These are phyloP conservation scores for Todus mexicanus DNA, from an alignment of 2,797 vertebrate genomes.

Conservation along the genomic window DNA sequence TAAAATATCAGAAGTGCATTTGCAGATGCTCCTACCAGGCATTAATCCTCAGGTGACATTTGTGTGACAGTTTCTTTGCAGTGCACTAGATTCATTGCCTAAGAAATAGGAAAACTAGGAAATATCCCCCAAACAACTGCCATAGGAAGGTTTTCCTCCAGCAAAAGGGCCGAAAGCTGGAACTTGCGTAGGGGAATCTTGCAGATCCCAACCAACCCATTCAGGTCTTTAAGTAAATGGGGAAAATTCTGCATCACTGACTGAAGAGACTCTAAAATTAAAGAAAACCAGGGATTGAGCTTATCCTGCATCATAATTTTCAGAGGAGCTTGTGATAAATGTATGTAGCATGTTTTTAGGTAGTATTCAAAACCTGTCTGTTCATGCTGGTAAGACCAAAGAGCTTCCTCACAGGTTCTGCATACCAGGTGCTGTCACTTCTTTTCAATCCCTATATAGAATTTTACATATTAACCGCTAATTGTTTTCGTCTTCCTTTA, in stretches of 20 bases:
- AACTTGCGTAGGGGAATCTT: neutral
- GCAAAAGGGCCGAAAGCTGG: neutral
- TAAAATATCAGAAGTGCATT: accelerated
- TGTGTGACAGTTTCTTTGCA: neutral
- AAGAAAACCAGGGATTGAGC: neutral
- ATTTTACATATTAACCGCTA: neutral
- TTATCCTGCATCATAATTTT: neutral
- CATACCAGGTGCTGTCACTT: neutral
- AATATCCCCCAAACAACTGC: neutral
- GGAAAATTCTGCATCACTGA: neutral
- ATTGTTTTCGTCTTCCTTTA: slow-evolving; percentile 17
- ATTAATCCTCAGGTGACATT: neutral
- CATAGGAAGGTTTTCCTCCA: neutral
- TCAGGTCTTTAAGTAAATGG: neutral
- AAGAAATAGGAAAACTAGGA: neutral
- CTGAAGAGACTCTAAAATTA: neutral
- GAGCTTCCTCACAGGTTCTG: neutral
- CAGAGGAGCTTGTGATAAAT: neutral
- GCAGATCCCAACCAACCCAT: neutral
- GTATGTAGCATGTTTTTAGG: neutral
- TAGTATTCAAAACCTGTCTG: neutral
- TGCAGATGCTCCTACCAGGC: neutral
- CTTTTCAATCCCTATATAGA: neutral
- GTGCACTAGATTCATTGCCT: neutral
- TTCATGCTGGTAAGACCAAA: neutral